A percentile compares a stretch with the other conserved stretches of the same genome.
Conservation (phyloP, 2,888 invertebrate species). For the Piscicola geometra region DNA sequence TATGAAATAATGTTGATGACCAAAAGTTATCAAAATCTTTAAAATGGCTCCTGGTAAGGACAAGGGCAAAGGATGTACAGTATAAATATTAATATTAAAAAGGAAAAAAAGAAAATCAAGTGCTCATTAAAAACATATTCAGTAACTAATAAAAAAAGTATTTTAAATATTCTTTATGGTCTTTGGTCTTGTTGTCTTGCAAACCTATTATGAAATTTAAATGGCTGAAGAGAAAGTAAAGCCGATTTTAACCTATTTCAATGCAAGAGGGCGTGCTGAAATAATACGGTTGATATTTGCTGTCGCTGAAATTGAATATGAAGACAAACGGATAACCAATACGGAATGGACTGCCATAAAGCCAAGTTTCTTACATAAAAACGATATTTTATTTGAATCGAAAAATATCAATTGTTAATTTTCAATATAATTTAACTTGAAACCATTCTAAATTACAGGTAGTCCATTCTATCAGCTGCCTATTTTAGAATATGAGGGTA, state of each 20-base stretch:
- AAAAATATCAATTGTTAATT: not conserved
- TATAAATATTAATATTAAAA: conserved; percentile 2
- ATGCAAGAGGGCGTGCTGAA: conserved; percentile 62
- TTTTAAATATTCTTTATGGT: not conserved
- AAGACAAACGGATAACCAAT: conserved; percentile 60
- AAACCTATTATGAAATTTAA: not conserved
- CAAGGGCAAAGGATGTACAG: conserved; percentile 21
- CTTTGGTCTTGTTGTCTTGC: not conserved
- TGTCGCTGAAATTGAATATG: conserved; percentile 61
- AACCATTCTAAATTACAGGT: conserved; percentile 29
- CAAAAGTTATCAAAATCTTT: not conserved
- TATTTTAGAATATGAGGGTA: conserved; percentile 38
- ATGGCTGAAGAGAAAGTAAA: conserved; percentile 9
- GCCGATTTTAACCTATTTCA: conserved; percentile 60
- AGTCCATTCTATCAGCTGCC: conserved; percentile 44
- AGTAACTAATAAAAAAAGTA: not conserved
- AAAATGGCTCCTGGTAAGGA: conserved; percentile 15
- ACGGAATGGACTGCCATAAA: conserved; percentile 50
- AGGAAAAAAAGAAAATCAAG: not conserved
- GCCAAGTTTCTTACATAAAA: conserved; percentile 41
- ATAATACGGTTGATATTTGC: conserved; percentile 62
- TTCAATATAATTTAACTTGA: not conserved
- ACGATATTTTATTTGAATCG: not conserved
- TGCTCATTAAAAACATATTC: not conserved
- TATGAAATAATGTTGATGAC: not conserved